phyloP scores from a whole-genome alignment of 2,888 invertebrate genomes.

The Scrobipalpa atriplicella region DNA sequence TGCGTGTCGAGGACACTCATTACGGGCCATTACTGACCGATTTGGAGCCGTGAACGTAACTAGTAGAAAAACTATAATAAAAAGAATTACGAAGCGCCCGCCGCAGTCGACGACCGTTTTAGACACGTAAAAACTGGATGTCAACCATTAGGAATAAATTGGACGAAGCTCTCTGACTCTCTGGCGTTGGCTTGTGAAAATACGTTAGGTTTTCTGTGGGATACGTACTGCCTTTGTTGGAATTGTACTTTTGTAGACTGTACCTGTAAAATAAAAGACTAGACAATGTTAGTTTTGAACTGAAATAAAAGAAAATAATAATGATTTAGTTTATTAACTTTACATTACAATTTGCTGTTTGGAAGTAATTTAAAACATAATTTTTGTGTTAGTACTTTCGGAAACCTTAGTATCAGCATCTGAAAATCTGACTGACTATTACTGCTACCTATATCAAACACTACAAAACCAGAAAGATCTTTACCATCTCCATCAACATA shows the following conservation, averaged over 20 bases:
- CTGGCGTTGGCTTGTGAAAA: slow-evolving; percentile 6
- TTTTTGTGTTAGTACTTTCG: too few relatives aligned
- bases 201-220: background rate
- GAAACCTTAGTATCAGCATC: too few relatives aligned
- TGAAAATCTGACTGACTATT: too few relatives aligned
- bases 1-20: slow-evolving; percentile 47
- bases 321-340: too few relatives aligned
- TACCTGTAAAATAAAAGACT: background rate
- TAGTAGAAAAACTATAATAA: slow-evolving; percentile 38
- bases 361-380: background rate
- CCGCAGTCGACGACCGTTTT: slow-evolving; percentile 45
- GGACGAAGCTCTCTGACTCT: slow-evolving; percentile 18
- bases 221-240: slow-evolving; percentile 1
- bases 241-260: background rate
- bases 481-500: too few relatives aligned
- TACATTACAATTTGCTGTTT: too few relatives aligned
- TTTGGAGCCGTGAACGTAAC: slow-evolving; percentile 47
- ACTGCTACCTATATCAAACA: too few relatives aligned
- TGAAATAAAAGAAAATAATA: too few relatives aligned
- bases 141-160: slow-evolving; percentile 43
- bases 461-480: background rate
- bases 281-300: background rate
- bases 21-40: slow-evolving; percentile 47
- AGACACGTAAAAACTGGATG: slow-evolving; percentile 47
- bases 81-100: slow-evolving; percentile 38